These are phyloP conservation scores for Periophthalmus magnuspinnatus DNA, from an alignment of 2,797 vertebrate species.

Conservation along the genomic window DNA sequence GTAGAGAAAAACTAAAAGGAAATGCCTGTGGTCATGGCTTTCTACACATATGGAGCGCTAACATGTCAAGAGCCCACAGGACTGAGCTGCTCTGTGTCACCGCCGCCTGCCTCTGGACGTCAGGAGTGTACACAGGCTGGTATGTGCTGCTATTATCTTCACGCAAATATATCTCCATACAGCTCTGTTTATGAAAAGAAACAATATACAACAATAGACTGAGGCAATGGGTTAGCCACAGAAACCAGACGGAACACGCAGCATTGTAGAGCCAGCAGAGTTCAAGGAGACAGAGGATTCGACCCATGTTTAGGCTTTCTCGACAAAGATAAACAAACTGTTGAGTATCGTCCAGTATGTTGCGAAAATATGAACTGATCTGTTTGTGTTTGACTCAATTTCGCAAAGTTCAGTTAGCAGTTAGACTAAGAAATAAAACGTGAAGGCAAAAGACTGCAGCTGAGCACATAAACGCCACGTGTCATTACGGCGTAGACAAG, in stretches of 20 bases:
- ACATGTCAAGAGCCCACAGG: neutral
- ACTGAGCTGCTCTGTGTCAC: neutral
- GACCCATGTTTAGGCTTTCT: neutral
- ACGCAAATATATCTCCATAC: neutral
- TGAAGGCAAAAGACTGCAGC: neutral
- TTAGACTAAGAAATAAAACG: neutral
- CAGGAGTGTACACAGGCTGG: neutral
- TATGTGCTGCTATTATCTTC: neutral
- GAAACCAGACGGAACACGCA: conserved; percentile 3
- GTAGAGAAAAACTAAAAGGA: neutral
- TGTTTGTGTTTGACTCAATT: neutral
- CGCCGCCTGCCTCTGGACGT: neutral
- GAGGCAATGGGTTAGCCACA: neutral
- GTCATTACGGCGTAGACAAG: no score
- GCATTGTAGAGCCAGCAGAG: conserved; percentile 1
- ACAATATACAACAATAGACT: neutral
- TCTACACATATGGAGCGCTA: neutral
- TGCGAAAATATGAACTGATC: no score
- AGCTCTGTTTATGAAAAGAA: neutral
- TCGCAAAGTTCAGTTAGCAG: neutral
- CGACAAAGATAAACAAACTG: no score
- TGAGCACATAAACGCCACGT: no score
- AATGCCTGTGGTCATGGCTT: neutral
- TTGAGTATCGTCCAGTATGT: no score
- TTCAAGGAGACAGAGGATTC: neutral